Evolutionary conservation across 2,888 invertebrate species (phyloP).

Genomic region (Drosophila kanekoi): DNA sequence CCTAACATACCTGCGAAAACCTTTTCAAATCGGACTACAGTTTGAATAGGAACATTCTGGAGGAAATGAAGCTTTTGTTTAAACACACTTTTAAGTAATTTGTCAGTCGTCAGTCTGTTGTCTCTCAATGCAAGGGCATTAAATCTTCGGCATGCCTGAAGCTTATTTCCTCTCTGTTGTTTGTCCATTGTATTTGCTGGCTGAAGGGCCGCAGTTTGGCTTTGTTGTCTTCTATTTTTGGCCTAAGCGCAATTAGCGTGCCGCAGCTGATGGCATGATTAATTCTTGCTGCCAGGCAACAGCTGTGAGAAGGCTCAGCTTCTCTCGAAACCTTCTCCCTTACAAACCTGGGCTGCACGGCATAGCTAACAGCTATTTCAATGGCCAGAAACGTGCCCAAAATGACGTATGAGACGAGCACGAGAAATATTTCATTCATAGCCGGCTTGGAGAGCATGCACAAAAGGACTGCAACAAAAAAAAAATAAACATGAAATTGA

Average conservation of each 20-base stretch:
- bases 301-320: conserved; percentile 28
- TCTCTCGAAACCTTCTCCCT: not conserved
- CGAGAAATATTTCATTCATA: conserved; percentile 94
- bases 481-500: not conserved
- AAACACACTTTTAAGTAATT: no score
- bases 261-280: conserved; percentile 58
- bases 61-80: no score
- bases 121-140: not conserved
- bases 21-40: no score
- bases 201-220: conserved; percentile 7
- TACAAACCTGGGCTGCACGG: conserved; percentile 85
- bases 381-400: conserved; percentile 91
- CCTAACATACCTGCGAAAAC: not conserved
- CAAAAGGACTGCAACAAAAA: conserved; percentile 87
- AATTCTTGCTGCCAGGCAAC: conserved; percentile 52
- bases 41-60: no score
- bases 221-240: conserved; percentile 34
- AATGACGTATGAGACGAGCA: conserved; percentile 93
- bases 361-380: conserved; percentile 87
- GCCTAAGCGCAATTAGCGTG: conserved; percentile 57
- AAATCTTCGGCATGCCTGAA: not conserved
- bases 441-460: conserved; percentile 92
- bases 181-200: conserved; percentile 20
- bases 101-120: no score
- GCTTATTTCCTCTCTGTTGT: conserved; percentile 3